Evolutionary conservation across 2,888 invertebrate genomes (phyloP), one percentile per base, ranked within the genome.

Genomic region (Morpho deidamia): DNA sequence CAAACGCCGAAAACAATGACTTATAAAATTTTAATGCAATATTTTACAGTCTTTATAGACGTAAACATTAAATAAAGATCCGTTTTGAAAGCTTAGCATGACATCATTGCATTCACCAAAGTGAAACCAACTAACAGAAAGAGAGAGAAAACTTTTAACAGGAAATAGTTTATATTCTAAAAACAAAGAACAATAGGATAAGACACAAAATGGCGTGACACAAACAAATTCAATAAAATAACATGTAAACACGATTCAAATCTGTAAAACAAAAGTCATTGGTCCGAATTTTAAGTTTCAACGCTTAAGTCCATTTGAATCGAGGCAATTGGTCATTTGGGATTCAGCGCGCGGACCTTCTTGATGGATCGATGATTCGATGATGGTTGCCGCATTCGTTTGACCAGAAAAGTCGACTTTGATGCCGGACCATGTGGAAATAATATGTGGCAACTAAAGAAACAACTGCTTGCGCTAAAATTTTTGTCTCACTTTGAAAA

Each of bases 281-380:
- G 73, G 82, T 81, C 79, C 71, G 71, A 81, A 74, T 77, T 84
- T 86, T 74, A 78, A 78, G 74, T 74, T 74, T 71, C 72, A 66
- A 68, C 66, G 62, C 71, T 72, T 83, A 82, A 69, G 82, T 63
- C 83, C 68, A 63, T 85, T 83, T 72, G 76, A 70, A 76, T 73
- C 72, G 72, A 61, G 55, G 72, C 74, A 73, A 85, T 84, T 85
- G 87, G 85, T 76, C 76, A 81, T 84, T 87, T 84, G 70, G 73
- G 74, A 87, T 88, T 88, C 88, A 68, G 74, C 74, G 68, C 83
- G 83, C 85, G 83, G 76, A 66, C 68, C 54, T 59, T 66, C 73
- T 76, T 87, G 87, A 88, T 87, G 83, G 86, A 87, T 87, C 82
- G 83, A 72, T 76, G 79, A 85, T 78, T 87, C 82, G 83, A 72